phyloP scores from a whole-genome alignment of 1,140 invertebrate species.

The Bombus ignitus region DNA sequence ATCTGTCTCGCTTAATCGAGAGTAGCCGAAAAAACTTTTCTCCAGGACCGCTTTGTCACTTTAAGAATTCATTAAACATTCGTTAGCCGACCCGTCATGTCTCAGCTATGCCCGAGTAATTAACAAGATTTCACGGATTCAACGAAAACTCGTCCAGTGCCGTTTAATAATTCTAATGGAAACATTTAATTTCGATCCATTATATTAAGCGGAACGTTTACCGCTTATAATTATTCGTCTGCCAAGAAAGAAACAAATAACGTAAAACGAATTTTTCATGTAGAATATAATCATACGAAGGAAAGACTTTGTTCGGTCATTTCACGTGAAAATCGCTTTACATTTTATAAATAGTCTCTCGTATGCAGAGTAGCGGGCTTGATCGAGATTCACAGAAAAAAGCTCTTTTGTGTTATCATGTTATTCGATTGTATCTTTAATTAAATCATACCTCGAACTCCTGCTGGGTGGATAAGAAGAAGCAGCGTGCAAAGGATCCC shows the following conservation, averaged over 20 bases:
- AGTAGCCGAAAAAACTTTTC: not conserved
- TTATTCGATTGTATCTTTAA: not conserved
- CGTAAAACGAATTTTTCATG: not conserved
- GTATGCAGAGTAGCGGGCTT: not conserved
- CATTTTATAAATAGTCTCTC: not conserved
- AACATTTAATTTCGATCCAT: not conserved
- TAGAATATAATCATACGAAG: not conserved
- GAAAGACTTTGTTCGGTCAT: not conserved
- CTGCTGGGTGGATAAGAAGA: slow-evolving; percentile 81
- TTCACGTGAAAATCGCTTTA: not conserved
- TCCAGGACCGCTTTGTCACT: not conserved
- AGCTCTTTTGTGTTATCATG: not conserved
- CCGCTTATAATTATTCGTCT: too few species aligned
- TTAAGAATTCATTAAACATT: not conserved
- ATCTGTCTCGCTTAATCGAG: not conserved
- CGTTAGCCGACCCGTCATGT: not conserved
- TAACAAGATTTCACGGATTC: not conserved
- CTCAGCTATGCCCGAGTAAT: not conserved
- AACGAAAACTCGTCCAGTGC: not conserved
- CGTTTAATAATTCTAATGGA: slow-evolving; percentile 33
- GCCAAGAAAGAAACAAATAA: not conserved
- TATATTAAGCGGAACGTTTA: not conserved
- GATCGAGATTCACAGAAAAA: not conserved
- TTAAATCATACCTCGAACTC: slow-evolving; percentile 74
- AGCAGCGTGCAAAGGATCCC: slow-evolving; percentile 79